phyloP scores from a whole-genome alignment of 2,888 invertebrate genomes.

The Keiferia lycopersicella region DNA sequence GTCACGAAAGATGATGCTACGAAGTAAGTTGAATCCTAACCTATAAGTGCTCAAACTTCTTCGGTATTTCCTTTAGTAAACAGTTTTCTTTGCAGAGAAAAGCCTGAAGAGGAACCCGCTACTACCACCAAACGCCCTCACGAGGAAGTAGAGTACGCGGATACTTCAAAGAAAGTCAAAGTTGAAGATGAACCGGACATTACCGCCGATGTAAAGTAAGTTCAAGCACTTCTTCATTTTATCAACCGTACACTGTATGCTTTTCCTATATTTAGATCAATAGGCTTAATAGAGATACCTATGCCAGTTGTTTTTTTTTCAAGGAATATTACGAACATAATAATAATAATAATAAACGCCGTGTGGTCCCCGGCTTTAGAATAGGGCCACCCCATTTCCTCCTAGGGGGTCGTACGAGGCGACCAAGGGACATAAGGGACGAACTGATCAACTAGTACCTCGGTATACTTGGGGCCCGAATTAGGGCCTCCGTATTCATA shows the following conservation, averaged over 20 bases:
- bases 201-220: slow-evolving; percentile 67
- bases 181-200: slow-evolving; percentile 58
- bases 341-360: no score
- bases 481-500: no score
- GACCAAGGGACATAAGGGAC: no score
- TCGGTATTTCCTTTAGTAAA: background rate
- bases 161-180: slow-evolving; percentile 59
- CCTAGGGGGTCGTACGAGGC: no score
- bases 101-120: slow-evolving; percentile 37
- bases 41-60: slow-evolving; percentile 39
- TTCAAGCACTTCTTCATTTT: slow-evolving; percentile 21
- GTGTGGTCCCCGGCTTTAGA: no score
- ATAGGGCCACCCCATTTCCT: no score
- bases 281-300: no score
- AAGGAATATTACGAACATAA: no score
- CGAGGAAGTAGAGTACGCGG: slow-evolving; percentile 61
- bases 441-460: no score
- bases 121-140: slow-evolving; percentile 59
- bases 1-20: slow-evolving; percentile 44
- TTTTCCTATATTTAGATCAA: no score
- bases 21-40: slow-evolving; percentile 57
- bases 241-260: background rate
- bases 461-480: no score
- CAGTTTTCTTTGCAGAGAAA: slow-evolving; percentile 39
- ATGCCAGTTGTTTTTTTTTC: no score